These are phyloP conservation scores for Holacanthella duospinosa DNA, from an alignment of 2,888 invertebrate species.

Conservation along the genomic window DNA sequence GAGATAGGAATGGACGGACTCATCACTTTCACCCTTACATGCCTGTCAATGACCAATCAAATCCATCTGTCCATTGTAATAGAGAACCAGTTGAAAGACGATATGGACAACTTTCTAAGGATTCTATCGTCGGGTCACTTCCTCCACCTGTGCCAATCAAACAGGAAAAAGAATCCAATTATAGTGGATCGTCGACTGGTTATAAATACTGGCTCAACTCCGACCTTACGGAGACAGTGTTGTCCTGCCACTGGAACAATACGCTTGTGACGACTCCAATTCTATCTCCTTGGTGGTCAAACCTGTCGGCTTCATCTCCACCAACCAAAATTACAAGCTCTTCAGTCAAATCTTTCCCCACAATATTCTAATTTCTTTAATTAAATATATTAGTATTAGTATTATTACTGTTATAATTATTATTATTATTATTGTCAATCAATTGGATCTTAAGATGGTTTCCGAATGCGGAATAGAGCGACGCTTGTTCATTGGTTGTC, in stretches of 20 bases:
- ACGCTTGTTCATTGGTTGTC: constrained; percentile 40
- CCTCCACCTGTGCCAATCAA: constrained; percentile 3
- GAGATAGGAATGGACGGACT: too few species aligned
- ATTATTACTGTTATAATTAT: too few species aligned
- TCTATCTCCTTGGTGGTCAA: too few species aligned
- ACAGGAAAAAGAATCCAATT: not conserved
- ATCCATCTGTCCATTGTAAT: not conserved
- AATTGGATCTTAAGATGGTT: too few species aligned
- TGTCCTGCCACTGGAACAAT: not conserved
- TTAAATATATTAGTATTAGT: too few species aligned
- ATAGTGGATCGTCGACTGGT: not conserved
- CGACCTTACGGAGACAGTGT: not conserved
- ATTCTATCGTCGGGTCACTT: constrained; percentile 1
- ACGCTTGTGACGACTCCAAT: not conserved
- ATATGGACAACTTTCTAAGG: not conserved
- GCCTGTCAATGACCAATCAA: not conserved
- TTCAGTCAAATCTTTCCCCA: too few species aligned
- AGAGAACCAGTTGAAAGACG: not conserved
- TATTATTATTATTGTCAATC: too few species aligned
- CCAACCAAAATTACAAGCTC: too few species aligned
- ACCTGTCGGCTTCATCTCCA: too few species aligned
- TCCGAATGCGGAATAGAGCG: not conserved
- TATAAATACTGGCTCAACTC: constrained; percentile 1
- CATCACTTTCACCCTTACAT: not conserved
- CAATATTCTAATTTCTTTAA: too few species aligned